A percentile compares a stretch with the other conserved stretches of the same genome.
Evolutionary conservation across 2,113 vertebrate genomes (phyloP).

Genomic region (Microtus montanus): DNA sequence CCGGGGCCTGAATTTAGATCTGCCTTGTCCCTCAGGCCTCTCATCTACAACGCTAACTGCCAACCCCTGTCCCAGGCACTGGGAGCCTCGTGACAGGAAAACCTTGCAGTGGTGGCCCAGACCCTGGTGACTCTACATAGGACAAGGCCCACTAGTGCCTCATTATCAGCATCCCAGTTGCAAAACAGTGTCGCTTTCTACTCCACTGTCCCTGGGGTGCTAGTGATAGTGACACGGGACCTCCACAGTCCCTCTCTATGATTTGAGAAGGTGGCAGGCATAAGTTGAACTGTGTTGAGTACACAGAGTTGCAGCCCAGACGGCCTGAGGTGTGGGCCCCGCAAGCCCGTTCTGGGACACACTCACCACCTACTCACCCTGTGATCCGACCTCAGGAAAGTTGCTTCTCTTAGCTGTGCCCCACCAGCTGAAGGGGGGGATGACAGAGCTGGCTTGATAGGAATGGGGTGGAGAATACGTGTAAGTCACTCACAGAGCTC

Average conservation of each 20-base stretch:
- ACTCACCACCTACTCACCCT: neutral
- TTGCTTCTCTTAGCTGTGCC: neutral
- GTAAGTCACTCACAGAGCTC: neutral
- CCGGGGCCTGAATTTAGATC: neutral
- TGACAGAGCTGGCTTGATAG: neutral
- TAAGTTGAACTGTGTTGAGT: neutral
- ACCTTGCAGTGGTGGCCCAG: neutral
- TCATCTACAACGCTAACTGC: neutral
- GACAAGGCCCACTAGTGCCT: fast-evolving
- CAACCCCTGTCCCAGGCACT: neutral
- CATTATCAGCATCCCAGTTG: neutral
- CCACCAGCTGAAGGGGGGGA: neutral
- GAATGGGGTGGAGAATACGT: neutral
- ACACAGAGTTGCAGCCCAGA: neutral
- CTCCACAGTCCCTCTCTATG: too few species aligned
- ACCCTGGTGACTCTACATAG: neutral
- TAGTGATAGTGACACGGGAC: neutral
- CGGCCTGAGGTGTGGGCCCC: neutral
- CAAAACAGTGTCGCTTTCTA: neutral
- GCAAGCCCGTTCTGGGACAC: neutral
- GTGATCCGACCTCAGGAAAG: neutral
- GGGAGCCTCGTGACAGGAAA: neutral
- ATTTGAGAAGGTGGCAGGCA: too few species aligned
- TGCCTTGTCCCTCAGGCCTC: neutral
- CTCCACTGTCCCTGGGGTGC: neutral